Percentiles rank a stretch among this genome's conserved stretches.
Evolutionary conservation across 2,113 vertebrate species (phyloP).

Genomic region (Hymenochirus boettgeri): DNA sequence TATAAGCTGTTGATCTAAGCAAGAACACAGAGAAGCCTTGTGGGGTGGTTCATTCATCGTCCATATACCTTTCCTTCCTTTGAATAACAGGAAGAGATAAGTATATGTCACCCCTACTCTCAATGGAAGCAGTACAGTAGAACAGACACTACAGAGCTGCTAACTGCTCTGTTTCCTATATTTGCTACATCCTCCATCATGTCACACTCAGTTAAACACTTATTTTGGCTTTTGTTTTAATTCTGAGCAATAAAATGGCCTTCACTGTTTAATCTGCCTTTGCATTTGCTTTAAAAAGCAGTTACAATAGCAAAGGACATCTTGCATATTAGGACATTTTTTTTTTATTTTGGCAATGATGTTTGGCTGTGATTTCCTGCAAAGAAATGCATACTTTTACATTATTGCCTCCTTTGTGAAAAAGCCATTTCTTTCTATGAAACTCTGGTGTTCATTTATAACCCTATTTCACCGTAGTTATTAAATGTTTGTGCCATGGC

Average conservation of each 20-base stretch:
- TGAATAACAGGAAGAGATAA: background rate
- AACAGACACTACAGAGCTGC: conserved; percentile 6
- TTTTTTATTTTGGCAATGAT: too few relatives aligned
- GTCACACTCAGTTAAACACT: conserved; percentile 23
- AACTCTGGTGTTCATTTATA: too few relatives aligned
- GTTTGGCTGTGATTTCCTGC: too few relatives aligned
- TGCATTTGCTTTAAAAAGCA: background rate
- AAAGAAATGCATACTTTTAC: too few relatives aligned
- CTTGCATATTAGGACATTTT: too few relatives aligned
- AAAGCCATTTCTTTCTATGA: too few relatives aligned
- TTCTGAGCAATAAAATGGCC: conserved; percentile 14
- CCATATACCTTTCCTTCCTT: background rate
- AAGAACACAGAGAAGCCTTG: conserved; percentile 13
- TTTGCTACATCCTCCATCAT: conserved; percentile 28
- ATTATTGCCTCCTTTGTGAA: too few relatives aligned
- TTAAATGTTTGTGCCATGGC: conserved; percentile 8
- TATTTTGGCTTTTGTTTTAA: conserved; percentile 17
- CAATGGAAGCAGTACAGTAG: background rate
- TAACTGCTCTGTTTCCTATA: conserved; percentile 18
- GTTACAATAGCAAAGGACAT: background rate
- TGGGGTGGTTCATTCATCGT: background rate
- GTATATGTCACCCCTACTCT: background rate
- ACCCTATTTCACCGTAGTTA: background rate
- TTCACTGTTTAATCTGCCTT: conserved; percentile 1
- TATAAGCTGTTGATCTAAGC: conserved; percentile 4